A percentile compares a stretch with the other conserved stretches of the same genome.
Conservation (phyloP, 2,888 invertebrate species). For the Athalia cordata region DNA sequence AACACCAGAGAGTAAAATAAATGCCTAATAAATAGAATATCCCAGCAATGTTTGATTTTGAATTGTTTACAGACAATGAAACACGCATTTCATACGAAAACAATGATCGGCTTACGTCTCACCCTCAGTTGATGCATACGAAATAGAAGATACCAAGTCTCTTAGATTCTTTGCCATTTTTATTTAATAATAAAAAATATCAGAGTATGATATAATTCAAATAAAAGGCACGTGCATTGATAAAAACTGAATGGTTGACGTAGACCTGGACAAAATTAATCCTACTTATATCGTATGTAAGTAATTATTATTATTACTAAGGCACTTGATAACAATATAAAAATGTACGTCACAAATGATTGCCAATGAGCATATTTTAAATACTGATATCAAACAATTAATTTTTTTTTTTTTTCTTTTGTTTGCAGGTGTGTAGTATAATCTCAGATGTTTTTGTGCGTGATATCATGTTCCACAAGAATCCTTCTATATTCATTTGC, state of each 20-base stretch:
- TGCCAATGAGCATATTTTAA: constrained; percentile 71
- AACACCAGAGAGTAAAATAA: too few relatives aligned
- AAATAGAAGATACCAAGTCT: constrained; percentile 4
- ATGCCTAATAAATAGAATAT: not conserved
- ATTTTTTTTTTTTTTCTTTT: constrained; percentile 62
- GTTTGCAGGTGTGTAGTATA: constrained; percentile 42
- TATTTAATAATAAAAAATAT: constrained; percentile 5
- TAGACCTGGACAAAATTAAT: constrained; percentile 26
- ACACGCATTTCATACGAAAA: constrained; percentile 16
- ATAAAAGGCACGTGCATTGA: constrained; percentile 3
- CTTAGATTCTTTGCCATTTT: not conserved
- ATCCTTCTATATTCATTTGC: constrained; percentile 26
- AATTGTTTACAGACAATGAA: not conserved
- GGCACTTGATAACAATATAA: constrained; percentile 73
- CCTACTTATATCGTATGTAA: constrained; percentile 20
- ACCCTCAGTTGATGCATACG: not conserved
- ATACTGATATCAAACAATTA: constrained; percentile 72
- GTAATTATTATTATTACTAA: constrained; percentile 64
- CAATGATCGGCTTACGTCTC: constrained; percentile 17
- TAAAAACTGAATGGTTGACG: constrained; percentile 17
- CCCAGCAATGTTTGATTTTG: not conserved
- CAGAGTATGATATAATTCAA: constrained; percentile 3
- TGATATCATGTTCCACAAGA: constrained; percentile 20
- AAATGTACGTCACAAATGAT: constrained; percentile 71
- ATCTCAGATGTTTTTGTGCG: constrained; percentile 40